A percentile compares a stretch with the other conserved stretches of the same genome.
These are phyloP conservation scores for Diadromus collaris DNA, from an alignment of 2,888 invertebrate genomes.

Conservation along the genomic window DNA sequence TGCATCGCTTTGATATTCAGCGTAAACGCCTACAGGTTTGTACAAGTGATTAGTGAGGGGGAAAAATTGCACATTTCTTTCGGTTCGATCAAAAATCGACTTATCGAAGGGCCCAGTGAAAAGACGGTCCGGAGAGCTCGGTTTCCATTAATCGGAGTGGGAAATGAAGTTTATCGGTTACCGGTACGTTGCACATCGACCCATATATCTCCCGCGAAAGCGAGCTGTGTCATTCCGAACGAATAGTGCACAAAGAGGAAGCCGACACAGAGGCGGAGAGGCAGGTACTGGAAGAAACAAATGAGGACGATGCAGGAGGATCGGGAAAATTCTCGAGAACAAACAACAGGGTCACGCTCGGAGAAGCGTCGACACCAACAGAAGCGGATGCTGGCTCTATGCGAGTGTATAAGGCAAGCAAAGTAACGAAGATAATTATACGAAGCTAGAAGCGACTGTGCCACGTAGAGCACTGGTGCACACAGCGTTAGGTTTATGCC, in stretches of 20 bases:
- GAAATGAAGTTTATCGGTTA: neutral
- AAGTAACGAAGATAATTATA: slow-evolving; percentile 53
- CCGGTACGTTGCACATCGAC: neutral
- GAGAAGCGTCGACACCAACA: neutral
- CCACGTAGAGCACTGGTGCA: neutral
- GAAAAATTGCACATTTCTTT: neutral
- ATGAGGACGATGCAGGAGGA: neutral
- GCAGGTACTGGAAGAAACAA: neutral
- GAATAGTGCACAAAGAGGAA: neutral
- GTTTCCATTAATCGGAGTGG: neutral
- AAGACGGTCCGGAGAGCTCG: neutral
- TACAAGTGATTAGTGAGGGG: neutral
- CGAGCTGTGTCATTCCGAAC: neutral
- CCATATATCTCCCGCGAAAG: neutral
- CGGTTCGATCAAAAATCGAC: neutral
- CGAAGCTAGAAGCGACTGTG: slow-evolving; percentile 14
- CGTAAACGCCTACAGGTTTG: neutral
- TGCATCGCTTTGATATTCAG: slow-evolving; percentile 25
- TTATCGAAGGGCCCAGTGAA: neutral
- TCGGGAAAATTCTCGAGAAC: neutral
- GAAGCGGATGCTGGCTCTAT: neutral
- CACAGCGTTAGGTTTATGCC: slow-evolving; percentile 13
- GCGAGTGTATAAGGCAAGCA: slow-evolving; percentile 34
- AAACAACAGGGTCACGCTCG: neutral
- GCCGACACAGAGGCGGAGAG: slow-evolving; percentile 3